phyloP scores from a whole-genome alignment of 2,113 vertebrate genomes.

The Malurus alboscapulatus region DNA sequence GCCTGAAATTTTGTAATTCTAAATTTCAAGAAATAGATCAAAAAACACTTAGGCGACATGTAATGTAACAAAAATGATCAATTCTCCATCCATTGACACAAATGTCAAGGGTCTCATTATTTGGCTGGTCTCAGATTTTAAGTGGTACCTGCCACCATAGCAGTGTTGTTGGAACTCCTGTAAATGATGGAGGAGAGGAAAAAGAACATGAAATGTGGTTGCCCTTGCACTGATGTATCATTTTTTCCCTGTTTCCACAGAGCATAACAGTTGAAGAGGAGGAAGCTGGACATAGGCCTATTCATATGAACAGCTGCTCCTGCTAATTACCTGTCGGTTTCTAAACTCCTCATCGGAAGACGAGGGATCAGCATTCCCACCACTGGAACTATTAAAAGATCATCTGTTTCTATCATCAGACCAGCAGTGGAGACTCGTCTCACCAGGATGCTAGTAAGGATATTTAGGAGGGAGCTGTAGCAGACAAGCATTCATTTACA shows the following conservation, averaged over 20 bases:
- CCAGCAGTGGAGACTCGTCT: neutral
- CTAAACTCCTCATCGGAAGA: slow-evolving; percentile 23
- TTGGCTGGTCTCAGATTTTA: neutral
- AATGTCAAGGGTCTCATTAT: neutral
- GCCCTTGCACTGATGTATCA: neutral
- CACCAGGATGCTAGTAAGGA: neutral
- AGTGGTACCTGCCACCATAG: neutral
- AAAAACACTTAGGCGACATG: neutral
- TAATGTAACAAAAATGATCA: neutral
- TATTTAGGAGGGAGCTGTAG: neutral
- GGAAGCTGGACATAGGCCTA: slow-evolving; percentile 46
- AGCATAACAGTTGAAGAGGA: slow-evolving; percentile 18
- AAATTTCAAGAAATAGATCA: neutral
- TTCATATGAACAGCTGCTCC: slow-evolving; percentile 55
- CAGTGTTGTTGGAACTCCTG: neutral
- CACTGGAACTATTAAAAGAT: slow-evolving; percentile 57
- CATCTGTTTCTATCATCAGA: slow-evolving; percentile 28
- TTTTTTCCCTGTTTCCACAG: slow-evolving; percentile 9
- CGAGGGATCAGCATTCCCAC: slow-evolving; percentile 21
- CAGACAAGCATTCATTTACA: neutral
- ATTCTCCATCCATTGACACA: neutral
- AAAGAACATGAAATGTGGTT: neutral
- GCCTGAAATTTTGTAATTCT: neutral
- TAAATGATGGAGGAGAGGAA: neutral
- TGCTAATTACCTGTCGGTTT: slow-evolving; percentile 61